Evolutionary conservation across 2,888 invertebrate species (phyloP), one percentile per base, ranked within the genome.

Genomic region (Lithophane socia): DNA sequence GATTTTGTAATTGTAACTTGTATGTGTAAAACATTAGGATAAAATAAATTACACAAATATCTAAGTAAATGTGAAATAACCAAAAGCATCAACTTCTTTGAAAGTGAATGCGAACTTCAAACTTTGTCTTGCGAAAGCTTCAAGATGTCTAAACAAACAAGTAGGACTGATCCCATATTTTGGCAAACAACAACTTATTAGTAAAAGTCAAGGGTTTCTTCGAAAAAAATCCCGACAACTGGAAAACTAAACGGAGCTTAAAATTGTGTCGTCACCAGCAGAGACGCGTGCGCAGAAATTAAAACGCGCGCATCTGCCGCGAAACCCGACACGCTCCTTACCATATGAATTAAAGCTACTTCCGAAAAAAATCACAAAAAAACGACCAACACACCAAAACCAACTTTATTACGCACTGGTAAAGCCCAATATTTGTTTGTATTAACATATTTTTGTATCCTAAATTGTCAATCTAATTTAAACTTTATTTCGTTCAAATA

Each of bases 271-370:
- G 89, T 86, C 89, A 88, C 80, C 81, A 87, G 80, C 84, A 82
- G 89, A 90, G 91, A 90, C 95, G 94, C 95, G 96, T 95, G 96
- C 95, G 94, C 93, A 87, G 91, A 90, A 88, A 90, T 90, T 90
- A 83, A 88, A 88, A 85, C 70, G 64, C 86, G 83, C 90, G 92
- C 96, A 96, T 96, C 96, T 96, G 96, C 93, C 90, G 90, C 91
- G 96, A 94, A 95, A 96, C 96, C 94, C 94, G 96, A 96, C 93
- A 94, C 94, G 92, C 93, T 94, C 92, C 94, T 94, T 94, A 91
- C 93, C 94, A 93, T 94, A 94, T 94, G 94, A 95, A 94, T 94
- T 93, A 94, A 94, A 93, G 90, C 92, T 91, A 94, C 93, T 94
- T 94, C 94, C 93, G 91, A 93, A 95, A 96, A 95, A 94, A 92